Base-by-base conservation (phyloP, 2,113 vertebrate species). In the Actenoides hombroni region DNA sequence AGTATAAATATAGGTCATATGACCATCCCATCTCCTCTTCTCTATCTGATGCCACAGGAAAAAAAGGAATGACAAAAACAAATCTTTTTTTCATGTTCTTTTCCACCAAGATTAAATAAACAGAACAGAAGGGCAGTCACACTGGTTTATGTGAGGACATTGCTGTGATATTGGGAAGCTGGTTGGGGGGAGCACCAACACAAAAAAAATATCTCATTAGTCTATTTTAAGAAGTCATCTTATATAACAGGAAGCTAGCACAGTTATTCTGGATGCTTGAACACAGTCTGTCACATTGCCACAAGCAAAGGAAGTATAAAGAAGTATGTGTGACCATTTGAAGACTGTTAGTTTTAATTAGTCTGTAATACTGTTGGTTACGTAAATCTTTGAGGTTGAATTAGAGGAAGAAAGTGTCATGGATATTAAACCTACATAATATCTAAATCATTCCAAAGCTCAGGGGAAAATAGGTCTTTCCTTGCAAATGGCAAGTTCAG, bases 341-440 rank as follows among this genome's bases (percentile, higher is more conserved):
- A 96, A 91, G 90, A 91, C 46, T 82, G 87, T 65, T 95, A 71
- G 51, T 78, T 97, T 96, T 95, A 97, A 96, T 96, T 82, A 95
- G 91, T 73, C 33, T 73, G 40, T 91, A 96, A 89, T 86, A 87
- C 93, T 56, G 29, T 28, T 56, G 42, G 77, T 94, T 97, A 94
- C 57, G 89, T 82, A 94, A 95, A 83, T 85, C 57, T 57, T 97
- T 56, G 33, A 87, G 25, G 48, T 15, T 79, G 73, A 93, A 94
- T 89, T 85, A 78, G 70, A 91, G 70, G 35, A 94, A 79, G 39
- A 93, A 86, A 87, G 40, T 35, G 26, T 23, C 70, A 39, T 7
- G 20, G 63, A 83, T 65, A 92, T 65, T 59, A 91, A 82, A 35
- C 49, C 74, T 77, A 68, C 12, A 51, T 69, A 68, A 39, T 54